Conservation (phyloP, 2,888 invertebrate species). For the Tryphoninae sp. region DNA sequence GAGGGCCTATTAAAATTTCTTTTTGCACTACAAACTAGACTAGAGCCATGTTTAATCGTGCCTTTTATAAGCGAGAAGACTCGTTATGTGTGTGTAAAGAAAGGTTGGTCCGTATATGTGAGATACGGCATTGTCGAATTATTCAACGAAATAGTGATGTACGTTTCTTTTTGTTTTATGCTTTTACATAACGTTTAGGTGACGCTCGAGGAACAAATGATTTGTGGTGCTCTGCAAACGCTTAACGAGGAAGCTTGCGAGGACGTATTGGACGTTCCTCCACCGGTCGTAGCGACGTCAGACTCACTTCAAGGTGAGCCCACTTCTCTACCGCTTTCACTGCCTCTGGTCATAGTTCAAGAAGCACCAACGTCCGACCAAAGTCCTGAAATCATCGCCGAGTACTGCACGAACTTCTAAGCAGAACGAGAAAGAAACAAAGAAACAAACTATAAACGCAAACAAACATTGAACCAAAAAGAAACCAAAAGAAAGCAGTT, state of each 20-base stretch:
- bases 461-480: not conserved
- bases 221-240: slow-evolving; percentile 95
- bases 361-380: slow-evolving; percentile 78
- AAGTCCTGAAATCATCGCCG: slow-evolving; percentile 78
- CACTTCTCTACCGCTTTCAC: slow-evolving; percentile 78
- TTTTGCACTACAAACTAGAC: slow-evolving; percentile 61
- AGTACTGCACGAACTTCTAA: slow-evolving; percentile 74
- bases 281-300: slow-evolving; percentile 71
- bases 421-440: slow-evolving; percentile 57
- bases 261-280: slow-evolving; percentile 89
- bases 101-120: slow-evolving; percentile 58
- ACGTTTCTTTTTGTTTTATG: slow-evolving; percentile 13
- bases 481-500: slow-evolving; percentile 1
- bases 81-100: slow-evolving; percentile 52
- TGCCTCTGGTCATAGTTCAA: slow-evolving; percentile 81
- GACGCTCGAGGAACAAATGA: slow-evolving; percentile 97
- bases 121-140: slow-evolving; percentile 33
- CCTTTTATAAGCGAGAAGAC: slow-evolving; percentile 53
- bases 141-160: slow-evolving; percentile 7
- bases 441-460: not conserved
- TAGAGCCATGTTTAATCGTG: slow-evolving; percentile 59
- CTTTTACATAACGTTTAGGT: slow-evolving; percentile 84
- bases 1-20: slow-evolving; percentile 59
- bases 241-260: slow-evolving; percentile 96
- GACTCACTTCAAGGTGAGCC: slow-evolving; percentile 81